Evolutionary conservation across 2,888 invertebrate species (phyloP).

Genomic region (Mesochorus sp.): DNA sequence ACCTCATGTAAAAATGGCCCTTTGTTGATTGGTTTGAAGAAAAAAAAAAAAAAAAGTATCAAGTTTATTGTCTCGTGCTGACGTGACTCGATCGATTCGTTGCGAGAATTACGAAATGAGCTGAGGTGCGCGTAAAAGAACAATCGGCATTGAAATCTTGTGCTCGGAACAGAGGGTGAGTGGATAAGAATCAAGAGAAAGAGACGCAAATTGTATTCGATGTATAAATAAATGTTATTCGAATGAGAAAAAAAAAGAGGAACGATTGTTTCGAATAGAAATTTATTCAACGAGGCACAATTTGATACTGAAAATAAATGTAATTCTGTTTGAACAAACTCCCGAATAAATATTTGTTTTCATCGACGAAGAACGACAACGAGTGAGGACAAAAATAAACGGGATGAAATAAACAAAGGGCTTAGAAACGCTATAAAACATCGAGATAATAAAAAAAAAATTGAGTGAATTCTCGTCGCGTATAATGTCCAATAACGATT

Average conservation of each 20-base stretch:
- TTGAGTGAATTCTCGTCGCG: neutral
- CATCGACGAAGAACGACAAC: too few relatives aligned
- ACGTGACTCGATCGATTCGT: constrained; percentile 41
- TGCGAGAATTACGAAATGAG: constrained; percentile 8
- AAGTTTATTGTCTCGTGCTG: constrained; percentile 21
- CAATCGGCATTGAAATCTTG: constrained; percentile 1
- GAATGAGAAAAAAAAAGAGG: too few relatives aligned
- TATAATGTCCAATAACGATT: too few relatives aligned
- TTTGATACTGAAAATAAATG: too few relatives aligned
- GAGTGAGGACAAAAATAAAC: neutral
- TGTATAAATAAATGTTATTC: too few relatives aligned
- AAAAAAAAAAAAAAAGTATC: constrained; percentile 17
- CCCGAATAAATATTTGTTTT: too few relatives aligned
- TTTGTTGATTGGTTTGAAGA: neutral
- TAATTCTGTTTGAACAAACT: too few relatives aligned
- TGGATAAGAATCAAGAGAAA: neutral
- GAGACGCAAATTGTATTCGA: neutral
- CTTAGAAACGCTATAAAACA: neutral
- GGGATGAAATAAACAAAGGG: neutral
- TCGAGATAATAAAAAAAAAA: neutral
- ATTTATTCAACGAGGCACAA: too few relatives aligned
- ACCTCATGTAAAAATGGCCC: constrained; percentile 7
- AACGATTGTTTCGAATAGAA: too few relatives aligned
- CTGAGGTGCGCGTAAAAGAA: neutral
- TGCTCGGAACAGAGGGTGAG: neutral